Evolutionary conservation across 2,113 vertebrate genomes (phyloP).

Genomic region (Triplophysa rosa): DNA sequence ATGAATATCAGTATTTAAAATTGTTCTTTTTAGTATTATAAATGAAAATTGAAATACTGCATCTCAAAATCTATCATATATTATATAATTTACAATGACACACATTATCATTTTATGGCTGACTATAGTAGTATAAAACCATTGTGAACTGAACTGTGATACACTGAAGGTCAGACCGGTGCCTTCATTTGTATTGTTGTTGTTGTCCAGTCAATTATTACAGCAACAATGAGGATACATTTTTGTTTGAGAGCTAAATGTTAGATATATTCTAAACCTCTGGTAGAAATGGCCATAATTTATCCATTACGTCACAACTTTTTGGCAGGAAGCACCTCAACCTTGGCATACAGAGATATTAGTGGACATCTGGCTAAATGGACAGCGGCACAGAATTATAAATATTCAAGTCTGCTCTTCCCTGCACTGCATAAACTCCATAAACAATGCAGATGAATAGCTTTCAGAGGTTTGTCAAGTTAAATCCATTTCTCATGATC

Average conservation of each 20-base stretch:
- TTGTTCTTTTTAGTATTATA: too few species aligned
- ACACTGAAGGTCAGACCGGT: background rate
- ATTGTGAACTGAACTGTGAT: background rate
- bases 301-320: constrained; percentile 10
- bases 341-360: constrained; percentile 19
- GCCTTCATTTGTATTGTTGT: background rate
- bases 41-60: too few species aligned
- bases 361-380: constrained; percentile 37
- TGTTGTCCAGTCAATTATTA: background rate
- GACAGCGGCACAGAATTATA: constrained; percentile 16
- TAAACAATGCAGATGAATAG: constrained; percentile 24
- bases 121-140: background rate
- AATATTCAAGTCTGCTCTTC: constrained; percentile 12
- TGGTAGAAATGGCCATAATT: background rate
- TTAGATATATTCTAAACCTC: background rate
- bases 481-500: constrained; percentile 37
- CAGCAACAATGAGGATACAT: background rate
- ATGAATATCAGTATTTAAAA: too few species aligned
- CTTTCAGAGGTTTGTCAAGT: constrained; percentile 22
- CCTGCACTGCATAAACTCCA: background rate
- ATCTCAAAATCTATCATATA: too few species aligned
- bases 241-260: constrained; percentile 2
- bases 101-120: too few species aligned
- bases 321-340: constrained; percentile 10
- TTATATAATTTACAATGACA: too few species aligned